Conservation (phyloP, 64 coral and sea anemone genomes). For the Acropora yongei region DNA sequence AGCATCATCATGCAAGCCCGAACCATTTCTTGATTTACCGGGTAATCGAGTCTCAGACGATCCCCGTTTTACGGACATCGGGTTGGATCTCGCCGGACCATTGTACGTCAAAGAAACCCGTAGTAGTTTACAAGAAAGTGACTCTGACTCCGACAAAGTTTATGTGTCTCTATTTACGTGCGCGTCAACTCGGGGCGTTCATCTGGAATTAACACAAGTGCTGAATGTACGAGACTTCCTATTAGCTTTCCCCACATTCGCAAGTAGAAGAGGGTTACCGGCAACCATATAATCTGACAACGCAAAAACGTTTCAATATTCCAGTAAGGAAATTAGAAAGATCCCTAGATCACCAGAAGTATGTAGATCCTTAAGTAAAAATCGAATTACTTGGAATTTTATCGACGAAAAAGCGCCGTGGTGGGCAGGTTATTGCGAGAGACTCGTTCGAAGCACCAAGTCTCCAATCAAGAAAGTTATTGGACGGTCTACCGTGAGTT, state of each 20-base stretch:
- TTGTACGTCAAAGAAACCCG: no score
- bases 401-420: slow-evolving; percentile 41
- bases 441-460: slow-evolving; percentile 32
- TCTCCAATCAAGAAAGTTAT: slow-evolving; percentile 35
- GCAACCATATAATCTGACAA: background rate
- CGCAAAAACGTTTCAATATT: no score
- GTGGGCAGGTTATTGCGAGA: slow-evolving; percentile 53
- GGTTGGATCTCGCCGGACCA: slow-evolving; percentile 15
- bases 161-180: no score
- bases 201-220: no score
- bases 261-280: background rate
- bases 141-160: no score
- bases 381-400: slow-evolving; percentile 36
- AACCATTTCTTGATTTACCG: background rate
- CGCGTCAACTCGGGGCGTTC: no score
- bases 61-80: background rate
- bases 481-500: background rate
- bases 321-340: no score
- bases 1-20: background rate
- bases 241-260: background rate
- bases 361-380: background rate
- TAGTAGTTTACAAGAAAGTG: no score
- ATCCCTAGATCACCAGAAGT: no score
- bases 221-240: background rate
- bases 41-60: slow-evolving; percentile 14